A percentile compares a stretch with the other conserved stretches of the same genome.
Conservation (phyloP, 2,113 vertebrate species). For the Xiphias gladius region DNA sequence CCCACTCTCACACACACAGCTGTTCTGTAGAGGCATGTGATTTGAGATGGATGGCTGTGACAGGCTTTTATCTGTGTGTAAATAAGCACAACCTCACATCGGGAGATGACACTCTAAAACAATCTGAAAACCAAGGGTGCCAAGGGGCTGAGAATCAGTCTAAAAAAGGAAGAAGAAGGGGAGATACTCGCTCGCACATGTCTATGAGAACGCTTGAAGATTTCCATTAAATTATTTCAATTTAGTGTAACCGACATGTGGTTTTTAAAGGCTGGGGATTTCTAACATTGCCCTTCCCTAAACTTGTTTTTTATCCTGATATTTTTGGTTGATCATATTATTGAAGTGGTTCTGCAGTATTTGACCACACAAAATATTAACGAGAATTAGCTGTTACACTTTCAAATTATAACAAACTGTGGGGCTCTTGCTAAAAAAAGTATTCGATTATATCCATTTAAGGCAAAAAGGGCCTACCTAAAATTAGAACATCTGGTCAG, state of each 20-base stretch:
- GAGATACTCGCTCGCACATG: slow-evolving; percentile 5
- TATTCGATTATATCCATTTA: not conserved
- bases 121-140: slow-evolving; percentile 33
- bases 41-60: slow-evolving; percentile 85
- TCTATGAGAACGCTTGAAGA: slow-evolving; percentile 5
- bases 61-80: slow-evolving; percentile 88
- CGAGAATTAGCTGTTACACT: not conserved
- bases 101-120: slow-evolving; percentile 59
- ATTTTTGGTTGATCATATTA: not conserved
- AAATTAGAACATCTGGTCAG: not conserved
- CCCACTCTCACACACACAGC: slow-evolving; percentile 19
- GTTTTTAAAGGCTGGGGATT: not conserved
- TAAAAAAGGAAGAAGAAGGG: not conserved
- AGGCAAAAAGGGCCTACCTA: not conserved
- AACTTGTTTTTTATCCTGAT: not conserved
- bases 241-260: not conserved
- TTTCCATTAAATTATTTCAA: slow-evolving; percentile 5
- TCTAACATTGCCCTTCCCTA: not conserved
- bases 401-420: not conserved
- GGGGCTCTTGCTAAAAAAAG: no score
- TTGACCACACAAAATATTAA: not conserved
- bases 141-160: slow-evolving; percentile 19
- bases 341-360: not conserved
- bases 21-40: slow-evolving; percentile 62
- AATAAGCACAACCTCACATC: slow-evolving; percentile 85